A percentile compares a stretch with the other conserved stretches of the same genome.
Conservation (phyloP, 2,797 vertebrate species). For the Parambassis ranga region DNA sequence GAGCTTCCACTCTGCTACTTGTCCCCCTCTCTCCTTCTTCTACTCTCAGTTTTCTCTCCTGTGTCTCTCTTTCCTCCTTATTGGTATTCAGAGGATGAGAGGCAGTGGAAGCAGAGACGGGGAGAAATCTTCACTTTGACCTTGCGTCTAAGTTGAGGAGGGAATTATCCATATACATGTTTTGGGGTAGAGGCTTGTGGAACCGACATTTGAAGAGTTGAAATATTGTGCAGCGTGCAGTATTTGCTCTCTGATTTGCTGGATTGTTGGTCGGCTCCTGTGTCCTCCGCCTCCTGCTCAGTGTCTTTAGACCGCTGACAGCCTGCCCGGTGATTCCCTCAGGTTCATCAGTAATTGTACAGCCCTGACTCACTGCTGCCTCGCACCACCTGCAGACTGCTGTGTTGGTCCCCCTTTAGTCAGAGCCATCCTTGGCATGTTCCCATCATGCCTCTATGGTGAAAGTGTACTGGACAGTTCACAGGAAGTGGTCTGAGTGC, state of each 20-base stretch:
- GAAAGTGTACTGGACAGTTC: background rate
- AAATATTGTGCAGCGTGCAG: background rate
- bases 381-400: background rate
- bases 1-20: background rate
- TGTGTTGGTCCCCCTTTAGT: background rate
- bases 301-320: constrained; percentile 5
- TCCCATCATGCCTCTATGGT: background rate
- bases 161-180: background rate
- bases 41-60: background rate
- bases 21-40: background rate
- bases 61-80: background rate
- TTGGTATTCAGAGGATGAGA: constrained; percentile 17
- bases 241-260: background rate
- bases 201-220: background rate
- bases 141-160: background rate
- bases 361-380: constrained; percentile 20
- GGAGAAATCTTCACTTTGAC: background rate
- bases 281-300: background rate
- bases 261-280: background rate
- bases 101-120: background rate
- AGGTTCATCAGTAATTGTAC: constrained; percentile 18
- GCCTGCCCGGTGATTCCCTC: constrained; percentile 19
- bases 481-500: background rate
- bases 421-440: background rate
- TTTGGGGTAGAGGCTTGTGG: background rate